Evolutionary conservation across 2,797 vertebrate species (phyloP).

Genomic region (Falco biarmicus): DNA sequence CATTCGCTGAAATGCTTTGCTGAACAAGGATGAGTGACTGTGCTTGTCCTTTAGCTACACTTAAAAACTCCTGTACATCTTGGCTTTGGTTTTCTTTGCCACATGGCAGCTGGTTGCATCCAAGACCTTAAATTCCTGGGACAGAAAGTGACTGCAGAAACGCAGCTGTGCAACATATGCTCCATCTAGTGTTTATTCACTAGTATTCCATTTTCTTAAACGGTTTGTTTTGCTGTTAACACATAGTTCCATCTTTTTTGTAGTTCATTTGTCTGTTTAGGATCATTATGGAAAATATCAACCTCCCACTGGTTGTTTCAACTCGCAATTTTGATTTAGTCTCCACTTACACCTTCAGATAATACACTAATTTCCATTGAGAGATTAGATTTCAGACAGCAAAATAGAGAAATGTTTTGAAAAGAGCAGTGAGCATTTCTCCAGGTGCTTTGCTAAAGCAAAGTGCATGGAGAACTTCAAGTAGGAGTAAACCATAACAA

Average conservation of each 20-base stretch:
- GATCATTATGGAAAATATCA: neutral
- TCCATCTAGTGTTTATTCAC: conserved; percentile 65
- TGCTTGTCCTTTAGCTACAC: neutral
- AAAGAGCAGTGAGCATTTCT: neutral
- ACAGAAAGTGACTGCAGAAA: neutral
- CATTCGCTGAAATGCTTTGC: conserved; percentile 9
- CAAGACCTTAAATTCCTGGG: conserved; percentile 4
- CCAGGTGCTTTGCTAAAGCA: neutral
- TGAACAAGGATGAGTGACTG: neutral
- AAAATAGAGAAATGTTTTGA: neutral
- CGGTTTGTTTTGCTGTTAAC: neutral
- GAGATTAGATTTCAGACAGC: neutral
- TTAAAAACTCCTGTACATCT: neutral
- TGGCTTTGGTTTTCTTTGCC: conserved; percentile 29
- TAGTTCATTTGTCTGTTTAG: neutral
- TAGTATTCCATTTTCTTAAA: conserved; percentile 20
- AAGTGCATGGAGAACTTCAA: neutral
- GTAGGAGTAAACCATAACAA: neutral
- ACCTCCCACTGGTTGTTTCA: neutral
- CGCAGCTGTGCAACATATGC: conserved; percentile 38
- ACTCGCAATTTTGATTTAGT: neutral
- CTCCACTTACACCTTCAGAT: neutral
- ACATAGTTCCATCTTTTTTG: neutral
- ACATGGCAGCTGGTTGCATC: conserved; percentile 17
- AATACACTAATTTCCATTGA: neutral